phyloP scores from a whole-genome alignment of 1,140 invertebrate genomes.

The Camponotus pennsylvanicus region DNA sequence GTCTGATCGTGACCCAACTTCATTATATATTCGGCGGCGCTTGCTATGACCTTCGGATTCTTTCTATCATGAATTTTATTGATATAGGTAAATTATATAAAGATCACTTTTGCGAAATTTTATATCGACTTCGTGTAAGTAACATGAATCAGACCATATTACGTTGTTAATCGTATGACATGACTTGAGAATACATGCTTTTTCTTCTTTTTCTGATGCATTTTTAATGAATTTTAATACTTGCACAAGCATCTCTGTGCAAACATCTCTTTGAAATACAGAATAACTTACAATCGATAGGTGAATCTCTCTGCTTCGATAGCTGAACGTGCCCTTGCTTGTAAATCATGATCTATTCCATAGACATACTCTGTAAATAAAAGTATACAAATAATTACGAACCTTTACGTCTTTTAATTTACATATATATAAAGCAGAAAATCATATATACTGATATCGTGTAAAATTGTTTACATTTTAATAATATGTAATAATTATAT shows the following conservation, averaged over 20 bases:
- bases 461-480: neutral
- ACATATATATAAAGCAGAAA: neutral
- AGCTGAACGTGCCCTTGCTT: slow-evolving; percentile 83
- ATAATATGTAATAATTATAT: slow-evolving; percentile 5
- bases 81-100: slow-evolving; percentile 36
- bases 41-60: slow-evolving; percentile 56
- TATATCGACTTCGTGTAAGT: neutral
- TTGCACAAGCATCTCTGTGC: neutral
- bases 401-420: neutral
- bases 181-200: slow-evolving; percentile 28
- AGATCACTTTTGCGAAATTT: slow-evolving; percentile 16
- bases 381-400: slow-evolving; percentile 1
- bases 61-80: slow-evolving; percentile 16
- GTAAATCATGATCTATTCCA: slow-evolving; percentile 84
- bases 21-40: slow-evolving; percentile 60
- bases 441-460: too few relatives aligned
- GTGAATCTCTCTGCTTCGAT: slow-evolving; percentile 83
- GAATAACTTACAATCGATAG: slow-evolving; percentile 76
- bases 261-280: slow-evolving; percentile 9
- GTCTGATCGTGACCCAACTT: slow-evolving; percentile 18
- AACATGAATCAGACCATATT: neutral
- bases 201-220: neutral
- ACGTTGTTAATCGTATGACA: slow-evolving; percentile 10
- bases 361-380: slow-evolving; percentile 83
- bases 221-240: neutral